phyloP scores from a whole-genome alignment of 2,113 vertebrate species.

The Rana temporaria region DNA sequence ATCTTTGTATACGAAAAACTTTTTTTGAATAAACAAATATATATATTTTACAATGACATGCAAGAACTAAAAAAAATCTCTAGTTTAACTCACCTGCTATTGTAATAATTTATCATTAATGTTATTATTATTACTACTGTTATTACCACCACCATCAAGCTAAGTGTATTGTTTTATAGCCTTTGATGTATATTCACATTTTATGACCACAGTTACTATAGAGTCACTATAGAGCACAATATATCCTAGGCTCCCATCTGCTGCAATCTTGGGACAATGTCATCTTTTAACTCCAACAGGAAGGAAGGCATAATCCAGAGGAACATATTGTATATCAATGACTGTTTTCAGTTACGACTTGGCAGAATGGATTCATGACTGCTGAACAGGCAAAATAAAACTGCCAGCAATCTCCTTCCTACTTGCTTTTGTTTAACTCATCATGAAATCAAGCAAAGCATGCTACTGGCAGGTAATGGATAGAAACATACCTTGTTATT shows the following conservation, averaged over 20 bases:
- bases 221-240: neutral
- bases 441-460: conserved; percentile 9
- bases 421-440: conserved; percentile 36
- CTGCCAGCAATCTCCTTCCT: conserved; percentile 1
- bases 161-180: no score
- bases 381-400: conserved; percentile 35
- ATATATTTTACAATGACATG: no score
- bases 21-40: no score
- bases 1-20: no score
- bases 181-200: no score
- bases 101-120: no score
- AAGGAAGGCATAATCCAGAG: conserved; percentile 45
- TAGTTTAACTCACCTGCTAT: no score
- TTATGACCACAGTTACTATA: no score
- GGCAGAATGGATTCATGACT: conserved; percentile 48
- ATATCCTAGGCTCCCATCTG: conserved; percentile 36
- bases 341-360: conserved; percentile 43
- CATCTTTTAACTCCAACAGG: conserved; percentile 41
- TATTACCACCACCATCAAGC: no score
- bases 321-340: conserved; percentile 44
- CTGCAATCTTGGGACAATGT: conserved; percentile 34
- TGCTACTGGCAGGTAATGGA: neutral
- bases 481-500: neutral
- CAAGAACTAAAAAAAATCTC: no score
- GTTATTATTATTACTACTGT: no score